These are phyloP conservation scores for Dryobotodes eremita DNA, from an alignment of 2,888 invertebrate species.

Conservation along the genomic window DNA sequence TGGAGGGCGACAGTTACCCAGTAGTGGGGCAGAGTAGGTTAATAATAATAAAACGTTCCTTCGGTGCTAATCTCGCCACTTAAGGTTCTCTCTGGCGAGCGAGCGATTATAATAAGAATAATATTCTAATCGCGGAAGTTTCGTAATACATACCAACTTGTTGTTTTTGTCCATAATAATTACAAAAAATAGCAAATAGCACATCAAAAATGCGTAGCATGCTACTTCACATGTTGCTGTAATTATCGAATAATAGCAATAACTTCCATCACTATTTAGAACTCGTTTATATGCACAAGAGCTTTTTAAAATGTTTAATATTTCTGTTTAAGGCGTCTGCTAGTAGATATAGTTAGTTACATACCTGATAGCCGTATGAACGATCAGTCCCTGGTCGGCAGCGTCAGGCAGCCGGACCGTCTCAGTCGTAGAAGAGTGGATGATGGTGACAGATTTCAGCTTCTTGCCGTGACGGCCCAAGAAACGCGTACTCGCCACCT, in stretches of 20 bases:
- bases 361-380: slow-evolving; percentile 95
- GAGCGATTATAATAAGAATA: not conserved
- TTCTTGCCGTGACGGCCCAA: slow-evolving; percentile 95
- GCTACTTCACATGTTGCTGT: not conserved
- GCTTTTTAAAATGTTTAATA: not conserved
- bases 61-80: not conserved
- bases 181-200: slow-evolving; percentile 5
- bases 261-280: slow-evolving; percentile 9
- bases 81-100: not conserved
- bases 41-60: not conserved
- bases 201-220: slow-evolving; percentile 6
- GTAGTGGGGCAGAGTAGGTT: not conserved
- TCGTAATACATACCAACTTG: not conserved
- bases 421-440: slow-evolving; percentile 97
- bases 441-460: slow-evolving; percentile 96
- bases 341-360: not conserved
- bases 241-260: slow-evolving; percentile 1
- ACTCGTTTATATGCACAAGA: not conserved
- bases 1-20: not conserved
- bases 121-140: not conserved
- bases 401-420: slow-evolving; percentile 96
- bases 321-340: not conserved
- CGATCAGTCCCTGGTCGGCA: slow-evolving; percentile 93
- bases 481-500: slow-evolving; percentile 95
- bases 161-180: not conserved